phyloP scores from a whole-genome alignment of 2,797 vertebrate genomes.

The Holocentrus rufus region DNA sequence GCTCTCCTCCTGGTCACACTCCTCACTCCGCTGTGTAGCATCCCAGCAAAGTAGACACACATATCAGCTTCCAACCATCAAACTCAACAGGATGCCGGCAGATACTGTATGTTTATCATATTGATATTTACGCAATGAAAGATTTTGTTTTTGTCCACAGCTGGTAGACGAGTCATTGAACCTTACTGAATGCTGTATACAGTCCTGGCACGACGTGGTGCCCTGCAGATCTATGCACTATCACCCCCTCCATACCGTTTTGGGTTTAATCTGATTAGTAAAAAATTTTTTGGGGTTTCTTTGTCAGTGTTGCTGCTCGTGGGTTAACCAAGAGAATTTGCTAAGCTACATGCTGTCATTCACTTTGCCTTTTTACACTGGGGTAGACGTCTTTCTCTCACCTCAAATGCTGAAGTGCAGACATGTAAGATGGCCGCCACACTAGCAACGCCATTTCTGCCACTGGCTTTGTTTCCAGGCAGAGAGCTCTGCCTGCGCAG shows the following conservation, averaged over 20 bases:
- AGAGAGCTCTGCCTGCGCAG: slow-evolving; percentile 48
- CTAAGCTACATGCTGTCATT: slow-evolving; percentile 52
- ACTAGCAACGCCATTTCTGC: slow-evolving; percentile 53
- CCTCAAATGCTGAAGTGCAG: slow-evolving; percentile 57
- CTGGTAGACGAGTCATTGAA: slow-evolving; percentile 72
- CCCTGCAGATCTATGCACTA: slow-evolving; percentile 84
- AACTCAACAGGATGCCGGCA: slow-evolving; percentile 72
- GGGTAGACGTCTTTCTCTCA: slow-evolving; percentile 56
- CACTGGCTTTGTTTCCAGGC: slow-evolving; percentile 40
- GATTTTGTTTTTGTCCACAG: slow-evolving; percentile 72
- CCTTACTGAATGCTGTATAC: slow-evolving; percentile 76
- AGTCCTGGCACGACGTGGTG: slow-evolving; percentile 76
- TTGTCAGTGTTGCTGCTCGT: slow-evolving; percentile 49
- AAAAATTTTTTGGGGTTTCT: slow-evolving; percentile 45
- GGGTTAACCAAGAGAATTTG: slow-evolving; percentile 33
- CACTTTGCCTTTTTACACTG: slow-evolving; percentile 53
- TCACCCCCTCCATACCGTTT: slow-evolving; percentile 61
- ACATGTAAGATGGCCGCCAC: slow-evolving; percentile 64
- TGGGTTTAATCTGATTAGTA: slow-evolving; percentile 64
- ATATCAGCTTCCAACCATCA: slow-evolving; percentile 78
- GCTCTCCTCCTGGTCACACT: slow-evolving; percentile 39
- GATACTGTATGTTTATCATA: slow-evolving; percentile 87
- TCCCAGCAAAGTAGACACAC: slow-evolving; percentile 62
- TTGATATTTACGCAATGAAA: slow-evolving; percentile 82
- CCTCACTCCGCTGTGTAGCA: slow-evolving; percentile 59